Evolutionary conservation across 2,113 vertebrate species (phyloP).

Genomic region (Crotalus horridus): DNA sequence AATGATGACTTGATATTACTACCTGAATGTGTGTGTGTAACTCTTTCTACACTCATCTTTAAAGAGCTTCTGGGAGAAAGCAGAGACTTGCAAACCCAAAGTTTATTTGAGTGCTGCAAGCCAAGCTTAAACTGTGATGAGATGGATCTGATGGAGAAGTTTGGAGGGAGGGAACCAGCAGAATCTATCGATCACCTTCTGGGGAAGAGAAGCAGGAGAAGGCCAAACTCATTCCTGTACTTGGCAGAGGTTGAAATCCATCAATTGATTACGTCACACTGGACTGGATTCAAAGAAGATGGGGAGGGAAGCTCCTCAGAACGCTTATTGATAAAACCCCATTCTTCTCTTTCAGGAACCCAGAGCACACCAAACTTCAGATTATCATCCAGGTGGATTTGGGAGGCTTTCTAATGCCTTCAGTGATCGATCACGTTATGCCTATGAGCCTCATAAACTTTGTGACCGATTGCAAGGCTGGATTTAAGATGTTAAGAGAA

Average conservation of each 20-base stretch:
- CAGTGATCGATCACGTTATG: slow-evolving; percentile 61
- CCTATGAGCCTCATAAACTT: slow-evolving; percentile 60
- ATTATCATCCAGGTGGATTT: slow-evolving; percentile 67
- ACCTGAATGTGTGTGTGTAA: not conserved
- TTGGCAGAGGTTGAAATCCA: not conserved
- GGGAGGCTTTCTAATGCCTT: slow-evolving; percentile 57
- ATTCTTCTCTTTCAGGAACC: slow-evolving; percentile 59
- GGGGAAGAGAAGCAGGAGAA: not conserved
- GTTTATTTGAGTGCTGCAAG: not conserved
- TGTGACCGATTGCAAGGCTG: slow-evolving; percentile 54
- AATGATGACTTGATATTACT: not conserved
- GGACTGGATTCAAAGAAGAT: not conserved
- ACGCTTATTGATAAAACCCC: not conserved
- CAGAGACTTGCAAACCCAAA: not conserved
- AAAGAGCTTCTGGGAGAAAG: not conserved
- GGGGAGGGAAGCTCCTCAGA: not conserved
- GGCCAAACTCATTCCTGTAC: not conserved
- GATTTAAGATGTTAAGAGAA: slow-evolving; percentile 42
- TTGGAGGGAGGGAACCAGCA: too few relatives aligned
- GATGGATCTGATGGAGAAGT: not conserved
- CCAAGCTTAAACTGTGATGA: not conserved
- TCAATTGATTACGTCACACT: too few relatives aligned
- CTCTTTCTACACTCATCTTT: not conserved
- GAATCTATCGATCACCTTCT: not conserved
- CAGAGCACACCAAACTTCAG: slow-evolving; percentile 54